These are phyloP conservation scores for Limnothrissa miodon DNA, from an alignment of 2,113 vertebrate genomes.

Conservation along the genomic window DNA sequence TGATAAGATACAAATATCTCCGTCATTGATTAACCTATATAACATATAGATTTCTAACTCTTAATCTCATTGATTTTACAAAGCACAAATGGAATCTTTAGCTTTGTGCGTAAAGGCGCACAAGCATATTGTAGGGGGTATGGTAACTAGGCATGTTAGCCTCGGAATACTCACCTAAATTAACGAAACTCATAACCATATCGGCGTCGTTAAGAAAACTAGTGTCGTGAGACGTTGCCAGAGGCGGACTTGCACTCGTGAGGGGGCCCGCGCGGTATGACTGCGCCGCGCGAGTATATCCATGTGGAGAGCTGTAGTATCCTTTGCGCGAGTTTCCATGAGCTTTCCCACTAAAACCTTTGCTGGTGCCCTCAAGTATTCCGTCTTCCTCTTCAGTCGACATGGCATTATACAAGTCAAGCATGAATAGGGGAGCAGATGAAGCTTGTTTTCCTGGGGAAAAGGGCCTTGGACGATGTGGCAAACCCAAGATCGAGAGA, in stretches of 20 bases:
- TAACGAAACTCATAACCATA: conserved; percentile 99
- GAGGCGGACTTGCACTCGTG: conserved; percentile 81
- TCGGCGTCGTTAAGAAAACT: conserved; percentile 98
- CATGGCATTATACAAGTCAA: conserved; percentile 99
- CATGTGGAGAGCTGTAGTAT: conserved; percentile 80
- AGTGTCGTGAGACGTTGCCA: conserved; percentile 87
- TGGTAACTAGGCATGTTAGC: not conserved
- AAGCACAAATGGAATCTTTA: not conserved
- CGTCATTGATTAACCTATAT: not conserved
- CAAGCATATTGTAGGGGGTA: not conserved
- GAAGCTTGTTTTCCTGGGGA: conserved; percentile 94
- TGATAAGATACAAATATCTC: not conserved
- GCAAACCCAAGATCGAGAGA: conserved; percentile 96
- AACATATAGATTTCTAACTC: not conserved
- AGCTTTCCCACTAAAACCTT: conserved; percentile 75
- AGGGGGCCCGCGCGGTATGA: conserved; percentile 73
- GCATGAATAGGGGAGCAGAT: conserved; percentile 98
- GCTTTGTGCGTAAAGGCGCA: not conserved
- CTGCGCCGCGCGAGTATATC: conserved; percentile 82
- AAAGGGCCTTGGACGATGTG: conserved; percentile 95
- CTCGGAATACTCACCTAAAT: conserved; percentile 82
- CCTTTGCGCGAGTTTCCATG: conserved; percentile 77
- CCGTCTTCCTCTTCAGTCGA: conserved; percentile 86
- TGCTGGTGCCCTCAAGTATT: conserved; percentile 72
- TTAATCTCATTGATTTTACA: not conserved